These are phyloP conservation scores for Gortyna flavago DNA, from an alignment of 2,888 invertebrate genomes.

Conservation along the genomic window DNA sequence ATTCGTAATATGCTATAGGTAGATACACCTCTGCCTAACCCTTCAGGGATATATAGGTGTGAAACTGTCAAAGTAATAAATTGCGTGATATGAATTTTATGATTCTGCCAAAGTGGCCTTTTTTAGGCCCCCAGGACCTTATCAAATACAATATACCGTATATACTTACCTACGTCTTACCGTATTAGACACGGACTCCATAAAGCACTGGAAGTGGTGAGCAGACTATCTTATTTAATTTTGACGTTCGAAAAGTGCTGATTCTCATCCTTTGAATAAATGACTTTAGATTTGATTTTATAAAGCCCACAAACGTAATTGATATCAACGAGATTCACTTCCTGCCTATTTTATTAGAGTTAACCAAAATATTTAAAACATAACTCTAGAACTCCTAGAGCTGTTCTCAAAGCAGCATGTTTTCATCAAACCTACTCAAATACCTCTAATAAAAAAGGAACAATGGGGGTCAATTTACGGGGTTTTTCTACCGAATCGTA, in stretches of 20 bases:
- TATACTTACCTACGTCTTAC: no score
- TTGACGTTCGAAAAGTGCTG: not conserved
- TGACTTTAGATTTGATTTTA: not conserved
- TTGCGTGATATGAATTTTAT: no score
- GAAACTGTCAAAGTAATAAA: no score
- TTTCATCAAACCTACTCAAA: not conserved
- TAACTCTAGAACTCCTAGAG: not conserved
- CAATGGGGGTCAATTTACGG: conserved; percentile 19
- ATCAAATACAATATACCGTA: no score
- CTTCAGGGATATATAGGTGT: no score
- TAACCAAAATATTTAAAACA: not conserved
- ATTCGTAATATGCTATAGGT: no score
- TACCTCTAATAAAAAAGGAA: conserved; percentile 18
- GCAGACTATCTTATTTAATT: not conserved
- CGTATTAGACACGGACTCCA: no score
- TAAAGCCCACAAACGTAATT: not conserved
- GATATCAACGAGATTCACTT: not conserved
- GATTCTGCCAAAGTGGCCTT: no score
- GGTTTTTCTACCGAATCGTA: conserved; percentile 33
- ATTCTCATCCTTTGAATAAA: not conserved
- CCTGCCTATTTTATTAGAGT: not conserved
- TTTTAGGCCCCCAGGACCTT: no score
- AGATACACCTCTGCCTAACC: no score
- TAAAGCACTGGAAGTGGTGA: not conserved
- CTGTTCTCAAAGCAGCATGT: not conserved